These are phyloP conservation scores for Digitonthophagus gazella DNA, from an alignment of 2,888 invertebrate genomes.

Conservation along the genomic window DNA sequence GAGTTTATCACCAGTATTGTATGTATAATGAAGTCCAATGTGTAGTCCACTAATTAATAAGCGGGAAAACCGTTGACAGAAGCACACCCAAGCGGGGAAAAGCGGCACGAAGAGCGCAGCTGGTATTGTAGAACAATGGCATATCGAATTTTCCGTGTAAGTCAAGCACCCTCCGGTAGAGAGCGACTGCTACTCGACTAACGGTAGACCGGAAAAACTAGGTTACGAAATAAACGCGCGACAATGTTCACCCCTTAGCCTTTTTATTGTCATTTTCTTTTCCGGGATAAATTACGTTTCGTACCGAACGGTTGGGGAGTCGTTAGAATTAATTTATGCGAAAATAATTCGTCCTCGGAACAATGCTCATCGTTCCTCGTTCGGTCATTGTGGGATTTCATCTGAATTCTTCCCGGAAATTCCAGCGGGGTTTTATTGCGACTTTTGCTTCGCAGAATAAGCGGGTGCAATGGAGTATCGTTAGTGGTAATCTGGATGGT, in stretches of 20 bases:
- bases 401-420: not conserved
- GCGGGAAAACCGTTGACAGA: not conserved
- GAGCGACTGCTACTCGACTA: conserved; percentile 24
- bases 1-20: not conserved
- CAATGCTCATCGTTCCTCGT: too few species aligned
- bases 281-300: not conserved
- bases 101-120: conserved; percentile 10
- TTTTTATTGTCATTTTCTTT: not conserved
- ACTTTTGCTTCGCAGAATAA: not conserved
- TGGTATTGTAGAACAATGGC: conserved; percentile 27
- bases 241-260: not conserved
- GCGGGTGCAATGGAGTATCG: not conserved
- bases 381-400: not conserved
- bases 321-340: not conserved
- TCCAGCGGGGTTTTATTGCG: not conserved
- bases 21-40: not conserved
- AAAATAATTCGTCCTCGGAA: not conserved
- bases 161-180: conserved; percentile 29
- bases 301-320: not conserved
- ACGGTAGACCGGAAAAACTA: conserved; percentile 22
- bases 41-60: conserved; percentile 19
- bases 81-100: not conserved
- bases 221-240: conserved; percentile 5
- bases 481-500: not conserved
- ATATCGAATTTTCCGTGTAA: conserved; percentile 25